Evolutionary conservation across 2,113 vertebrate species (phyloP).

Genomic region (Regulus satrapa): DNA sequence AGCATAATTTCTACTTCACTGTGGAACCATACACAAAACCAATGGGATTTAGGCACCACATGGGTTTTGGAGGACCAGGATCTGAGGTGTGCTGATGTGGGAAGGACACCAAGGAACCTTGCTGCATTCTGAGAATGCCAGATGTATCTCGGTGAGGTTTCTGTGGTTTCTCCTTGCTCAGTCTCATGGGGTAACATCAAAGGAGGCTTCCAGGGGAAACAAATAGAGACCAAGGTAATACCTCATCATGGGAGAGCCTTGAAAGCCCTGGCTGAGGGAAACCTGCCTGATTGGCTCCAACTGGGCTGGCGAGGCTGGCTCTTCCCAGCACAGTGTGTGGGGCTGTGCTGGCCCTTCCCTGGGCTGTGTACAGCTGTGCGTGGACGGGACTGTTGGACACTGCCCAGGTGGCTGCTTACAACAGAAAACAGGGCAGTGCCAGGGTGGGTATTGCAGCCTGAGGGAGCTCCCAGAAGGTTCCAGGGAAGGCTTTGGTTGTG

Average conservation of each 20-base stretch:
- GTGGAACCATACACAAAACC: neutral
- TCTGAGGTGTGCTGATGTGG: neutral
- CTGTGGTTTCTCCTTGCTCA: neutral
- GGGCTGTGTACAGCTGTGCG: rapidly evolving
- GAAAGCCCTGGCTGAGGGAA: neutral
- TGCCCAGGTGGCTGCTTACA: neutral
- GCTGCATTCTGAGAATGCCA: neutral
- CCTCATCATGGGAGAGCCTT: neutral
- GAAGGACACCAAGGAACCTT: neutral
- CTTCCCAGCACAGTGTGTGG: neutral
- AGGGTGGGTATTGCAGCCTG: neutral
- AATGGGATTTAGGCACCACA: neutral
- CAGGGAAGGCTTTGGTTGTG: neutral
- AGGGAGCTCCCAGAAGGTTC: neutral
- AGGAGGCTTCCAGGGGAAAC: neutral
- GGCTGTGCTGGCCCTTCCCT: neutral
- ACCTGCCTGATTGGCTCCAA: neutral
- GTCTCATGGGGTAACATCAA: neutral
- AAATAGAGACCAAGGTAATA: neutral
- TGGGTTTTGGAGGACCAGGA: neutral
- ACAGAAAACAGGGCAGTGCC: neutral
- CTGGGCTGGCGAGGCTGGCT: neutral
- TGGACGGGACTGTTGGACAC: neutral
- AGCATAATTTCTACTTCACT: neutral
- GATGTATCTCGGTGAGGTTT: neutral